Conservation (phyloP, 2,888 invertebrate species). For the Amorpha juglandis region DNA sequence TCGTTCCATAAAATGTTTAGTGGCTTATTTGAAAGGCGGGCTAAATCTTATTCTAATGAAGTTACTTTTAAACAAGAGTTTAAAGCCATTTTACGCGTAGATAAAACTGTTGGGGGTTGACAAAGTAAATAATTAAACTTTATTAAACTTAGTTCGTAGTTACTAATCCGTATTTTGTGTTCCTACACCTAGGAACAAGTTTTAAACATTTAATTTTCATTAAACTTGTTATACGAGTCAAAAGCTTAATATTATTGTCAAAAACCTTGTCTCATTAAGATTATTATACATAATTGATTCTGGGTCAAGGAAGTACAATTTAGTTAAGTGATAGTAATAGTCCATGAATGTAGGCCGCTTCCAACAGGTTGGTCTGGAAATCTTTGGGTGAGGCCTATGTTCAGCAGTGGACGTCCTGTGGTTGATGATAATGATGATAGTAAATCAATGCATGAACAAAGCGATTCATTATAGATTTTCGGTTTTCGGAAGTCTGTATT, state of each 20-base stretch:
- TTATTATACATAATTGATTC: not conserved
- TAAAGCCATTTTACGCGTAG: no score
- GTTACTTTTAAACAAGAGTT: no score
- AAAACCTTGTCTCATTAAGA: not conserved
- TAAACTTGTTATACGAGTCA: not conserved
- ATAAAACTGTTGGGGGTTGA: not conserved
- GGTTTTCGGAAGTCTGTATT: not conserved
- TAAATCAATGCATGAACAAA: no score
- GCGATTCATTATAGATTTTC: not conserved
- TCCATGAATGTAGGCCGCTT: no score
- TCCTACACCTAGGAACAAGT: not conserved
- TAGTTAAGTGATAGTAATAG: not conserved
- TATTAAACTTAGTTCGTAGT: not conserved
- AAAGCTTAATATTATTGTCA: not conserved
- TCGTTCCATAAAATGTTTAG: no score
- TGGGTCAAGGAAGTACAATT: not conserved
- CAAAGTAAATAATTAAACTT: not conserved
- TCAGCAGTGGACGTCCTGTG: no score
- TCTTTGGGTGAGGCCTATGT: no score
- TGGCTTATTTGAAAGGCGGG: no score
- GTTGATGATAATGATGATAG: no score
- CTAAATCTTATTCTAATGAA: no score
- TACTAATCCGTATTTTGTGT: not conserved
- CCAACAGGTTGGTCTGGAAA: no score
- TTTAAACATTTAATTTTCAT: not conserved